These are phyloP conservation scores for Acyrthosiphon pisum DNA, from an alignment of 1,140 invertebrate genomes.

Conservation along the genomic window DNA sequence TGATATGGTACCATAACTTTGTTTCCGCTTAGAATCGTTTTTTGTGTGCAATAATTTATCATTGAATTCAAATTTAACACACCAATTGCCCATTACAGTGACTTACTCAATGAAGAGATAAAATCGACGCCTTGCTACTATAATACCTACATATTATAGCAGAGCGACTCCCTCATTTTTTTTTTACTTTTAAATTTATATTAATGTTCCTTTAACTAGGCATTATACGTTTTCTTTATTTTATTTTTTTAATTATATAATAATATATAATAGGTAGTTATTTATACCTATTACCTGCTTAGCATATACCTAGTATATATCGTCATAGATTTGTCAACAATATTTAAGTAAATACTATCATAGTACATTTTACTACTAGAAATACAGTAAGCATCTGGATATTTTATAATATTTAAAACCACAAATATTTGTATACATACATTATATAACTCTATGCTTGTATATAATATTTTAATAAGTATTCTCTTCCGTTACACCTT, in stretches of 20 bases:
- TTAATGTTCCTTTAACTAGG: not conserved
- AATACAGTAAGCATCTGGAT: not conserved
- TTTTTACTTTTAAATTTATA: not conserved
- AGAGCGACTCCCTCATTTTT: not conserved
- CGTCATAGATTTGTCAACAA: not conserved
- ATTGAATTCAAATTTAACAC: not conserved
- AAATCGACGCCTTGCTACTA: not conserved
- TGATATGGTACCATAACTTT: not conserved
- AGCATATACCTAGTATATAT: not conserved
- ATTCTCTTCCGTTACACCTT: not conserved
- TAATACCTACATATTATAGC: not conserved
- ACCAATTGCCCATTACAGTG: no score
- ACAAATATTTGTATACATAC: not conserved
- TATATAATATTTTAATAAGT: slow-evolving; percentile 7
- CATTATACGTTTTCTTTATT: not conserved
- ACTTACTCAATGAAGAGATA: not conserved
- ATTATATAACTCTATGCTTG: not conserved
- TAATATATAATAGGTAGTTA: not conserved
- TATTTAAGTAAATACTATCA: not conserved
- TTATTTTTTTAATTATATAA: not conserved
- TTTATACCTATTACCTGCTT: not conserved
- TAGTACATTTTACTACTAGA: not conserved
- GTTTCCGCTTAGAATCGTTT: not conserved
- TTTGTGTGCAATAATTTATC: not conserved
- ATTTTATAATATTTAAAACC: not conserved